phyloP scores from a whole-genome alignment of 2,797 vertebrate genomes.

The Hemibagrus guttatus region DNA sequence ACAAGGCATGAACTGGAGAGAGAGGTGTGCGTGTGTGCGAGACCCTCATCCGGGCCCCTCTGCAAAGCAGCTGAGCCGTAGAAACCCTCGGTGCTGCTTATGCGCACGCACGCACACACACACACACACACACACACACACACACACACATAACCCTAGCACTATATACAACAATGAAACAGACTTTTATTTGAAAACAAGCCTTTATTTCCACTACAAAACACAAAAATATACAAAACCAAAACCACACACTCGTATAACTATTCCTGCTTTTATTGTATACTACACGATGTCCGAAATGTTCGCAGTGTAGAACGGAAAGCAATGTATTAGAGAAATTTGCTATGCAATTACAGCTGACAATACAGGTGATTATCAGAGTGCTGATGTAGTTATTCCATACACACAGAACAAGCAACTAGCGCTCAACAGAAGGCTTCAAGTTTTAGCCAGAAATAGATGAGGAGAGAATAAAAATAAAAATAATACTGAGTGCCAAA shows the following conservation, averaged over 20 bases:
- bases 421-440: constrained; percentile 32
- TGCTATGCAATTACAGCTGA: not conserved
- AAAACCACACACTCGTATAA: constrained; percentile 63
- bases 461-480: not conserved
- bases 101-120: too few species aligned
- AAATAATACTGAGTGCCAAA: constrained; percentile 45
- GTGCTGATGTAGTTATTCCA: not conserved
- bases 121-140: too few species aligned
- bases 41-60: constrained; percentile 18
- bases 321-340: not conserved
- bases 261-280: constrained; percentile 49
- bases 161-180: not conserved
- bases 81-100: constrained; percentile 30
- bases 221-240: constrained; percentile 40
- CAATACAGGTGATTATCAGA: not conserved
- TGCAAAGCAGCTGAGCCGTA: constrained; percentile 46
- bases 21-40: not conserved
- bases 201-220: constrained; percentile 69
- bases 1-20: not conserved
- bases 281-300: constrained; percentile 51
- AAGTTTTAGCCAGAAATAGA: constrained; percentile 58
- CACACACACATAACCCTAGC: not conserved
- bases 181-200: constrained; percentile 54
- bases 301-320: not conserved
- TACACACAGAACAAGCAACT: not conserved